Conservation (phyloP, 2,797 vertebrate genomes). For the Microctenopoma lineatum region DNA sequence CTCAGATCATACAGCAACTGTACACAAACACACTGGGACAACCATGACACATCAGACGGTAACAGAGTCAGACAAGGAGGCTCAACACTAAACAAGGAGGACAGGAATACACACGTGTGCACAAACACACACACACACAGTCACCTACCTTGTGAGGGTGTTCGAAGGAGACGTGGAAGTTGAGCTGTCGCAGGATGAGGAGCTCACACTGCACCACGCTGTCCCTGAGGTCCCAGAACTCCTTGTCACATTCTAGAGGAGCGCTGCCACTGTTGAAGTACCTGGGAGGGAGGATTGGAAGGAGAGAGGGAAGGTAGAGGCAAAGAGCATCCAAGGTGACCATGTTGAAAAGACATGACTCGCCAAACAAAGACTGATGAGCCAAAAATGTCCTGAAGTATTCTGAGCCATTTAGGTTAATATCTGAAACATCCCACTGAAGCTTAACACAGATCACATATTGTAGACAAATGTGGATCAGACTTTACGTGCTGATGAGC, state of each 20-base stretch:
- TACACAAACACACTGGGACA: conserved; percentile 11
- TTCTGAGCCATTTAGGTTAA: background rate
- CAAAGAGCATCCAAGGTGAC: conserved; percentile 1
- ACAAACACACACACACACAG: background rate
- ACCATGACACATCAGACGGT: conserved; percentile 30
- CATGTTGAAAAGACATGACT: background rate
- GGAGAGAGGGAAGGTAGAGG: background rate
- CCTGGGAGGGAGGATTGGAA: conserved; percentile 68
- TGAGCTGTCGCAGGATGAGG: conserved; percentile 87
- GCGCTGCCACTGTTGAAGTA: conserved; percentile 84
- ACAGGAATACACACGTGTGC: background rate
- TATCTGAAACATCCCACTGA: background rate
- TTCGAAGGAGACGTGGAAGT: conserved; percentile 90
- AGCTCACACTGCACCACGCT: conserved; percentile 92
- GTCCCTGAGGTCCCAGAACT: conserved; percentile 91
- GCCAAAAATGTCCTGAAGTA: background rate
- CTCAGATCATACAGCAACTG: background rate
- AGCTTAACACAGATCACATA: no score
- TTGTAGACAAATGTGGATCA: no score
- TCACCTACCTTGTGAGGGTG: conserved; percentile 89
- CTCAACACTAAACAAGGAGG: conserved; percentile 1
- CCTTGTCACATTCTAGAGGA: conserved; percentile 86
- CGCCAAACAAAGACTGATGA: background rate
- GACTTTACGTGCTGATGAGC: no score
- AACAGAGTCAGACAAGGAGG: conserved; percentile 24